Evolutionary conservation across 2,797 vertebrate genomes (phyloP), one percentile per base, ranked within the genome.

Genomic region (Triplophysa bombifrons): DNA sequence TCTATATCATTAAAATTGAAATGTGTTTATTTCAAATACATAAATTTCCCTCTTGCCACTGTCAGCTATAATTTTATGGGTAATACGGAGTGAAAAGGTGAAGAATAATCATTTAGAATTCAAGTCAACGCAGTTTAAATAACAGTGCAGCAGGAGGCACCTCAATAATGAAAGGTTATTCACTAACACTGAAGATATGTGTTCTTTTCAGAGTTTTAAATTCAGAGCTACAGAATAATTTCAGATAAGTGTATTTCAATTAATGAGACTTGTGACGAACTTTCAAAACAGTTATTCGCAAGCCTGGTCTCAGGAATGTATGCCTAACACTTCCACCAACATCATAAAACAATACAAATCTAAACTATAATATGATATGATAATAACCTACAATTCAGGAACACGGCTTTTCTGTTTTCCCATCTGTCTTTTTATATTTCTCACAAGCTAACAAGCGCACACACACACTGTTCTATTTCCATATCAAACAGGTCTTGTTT

Each of bases 401-500:
- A 53, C 48, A 19, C 51, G 1, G 27, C 34, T 34, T 66, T 17
- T 60, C 61, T 78, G 58, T 25, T 73, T 27, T 66, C 55, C 67
- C 34, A 6, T 64, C 30, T 22, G 38, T 80, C 60, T 72, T 67
- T 38, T 66, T 76, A 34, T 51, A 25, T 25, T 71, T 65, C 67
- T 66, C 74, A 55, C 46, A 63, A 41, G 8, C 30, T 41, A 34
- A 34, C 44, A 64, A 60, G 64, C 56, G 51, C 76, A 72, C 67
- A 19, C 68, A 80, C 84, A 78, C 87, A 86, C 83, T 84, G 65
- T 81, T 83, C 74, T 84, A 92, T 93, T 93, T 90, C 91, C 91
- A 94, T 93, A 92, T 94, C 92, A 93, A 92, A 93, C 90, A 88
- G 85, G 82, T 79, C 86, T 92, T 90, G 91, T 91, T 93, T 91